phyloP scores from a whole-genome alignment of 2,888 invertebrate species.

The Melikaiella ostensackeni region DNA sequence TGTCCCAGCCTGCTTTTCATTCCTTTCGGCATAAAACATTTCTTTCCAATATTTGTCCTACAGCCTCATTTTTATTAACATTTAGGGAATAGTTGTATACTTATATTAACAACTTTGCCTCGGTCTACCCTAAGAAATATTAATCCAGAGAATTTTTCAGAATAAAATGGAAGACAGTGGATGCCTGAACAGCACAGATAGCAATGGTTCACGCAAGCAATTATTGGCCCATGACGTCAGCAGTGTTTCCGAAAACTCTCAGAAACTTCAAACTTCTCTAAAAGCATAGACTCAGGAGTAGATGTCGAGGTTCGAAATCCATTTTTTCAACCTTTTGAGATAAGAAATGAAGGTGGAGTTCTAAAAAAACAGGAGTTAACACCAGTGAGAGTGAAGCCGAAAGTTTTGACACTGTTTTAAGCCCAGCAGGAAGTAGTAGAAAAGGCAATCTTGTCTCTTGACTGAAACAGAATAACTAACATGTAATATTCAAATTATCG shows the following conservation, averaged over 20 bases:
- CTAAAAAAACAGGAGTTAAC: constrained; percentile 64
- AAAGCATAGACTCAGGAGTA: constrained; percentile 68
- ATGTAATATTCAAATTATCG: background rate
- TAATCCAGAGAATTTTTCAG: background rate
- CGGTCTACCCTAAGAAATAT: too few relatives aligned
- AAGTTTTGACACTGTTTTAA: constrained; percentile 78
- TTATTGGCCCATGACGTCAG: constrained; percentile 69
- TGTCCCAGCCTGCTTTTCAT: too few relatives aligned
- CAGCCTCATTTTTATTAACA: too few relatives aligned
- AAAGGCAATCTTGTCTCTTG: constrained; percentile 36
- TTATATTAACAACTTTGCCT: too few relatives aligned
- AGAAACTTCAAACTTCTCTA: constrained; percentile 61
- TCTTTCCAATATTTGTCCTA: too few relatives aligned
- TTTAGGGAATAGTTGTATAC: too few relatives aligned
- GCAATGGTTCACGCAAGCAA: constrained; percentile 76
- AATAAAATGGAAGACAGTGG: constrained; percentile 83
- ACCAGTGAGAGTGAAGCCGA: constrained; percentile 78
- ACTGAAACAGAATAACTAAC: background rate
- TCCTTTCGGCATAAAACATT: too few relatives aligned
- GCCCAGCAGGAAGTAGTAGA: constrained; percentile 62
- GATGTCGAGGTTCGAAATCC: constrained; percentile 58
- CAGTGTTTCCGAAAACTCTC: constrained; percentile 81
- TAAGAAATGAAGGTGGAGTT: constrained; percentile 49
- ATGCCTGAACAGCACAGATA: constrained; percentile 90
- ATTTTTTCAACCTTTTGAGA: constrained; percentile 53